These are phyloP conservation scores for Zoanthus sansibaricus DNA, from an alignment of 92 coral and sea anemone species.

Conservation along the genomic window DNA sequence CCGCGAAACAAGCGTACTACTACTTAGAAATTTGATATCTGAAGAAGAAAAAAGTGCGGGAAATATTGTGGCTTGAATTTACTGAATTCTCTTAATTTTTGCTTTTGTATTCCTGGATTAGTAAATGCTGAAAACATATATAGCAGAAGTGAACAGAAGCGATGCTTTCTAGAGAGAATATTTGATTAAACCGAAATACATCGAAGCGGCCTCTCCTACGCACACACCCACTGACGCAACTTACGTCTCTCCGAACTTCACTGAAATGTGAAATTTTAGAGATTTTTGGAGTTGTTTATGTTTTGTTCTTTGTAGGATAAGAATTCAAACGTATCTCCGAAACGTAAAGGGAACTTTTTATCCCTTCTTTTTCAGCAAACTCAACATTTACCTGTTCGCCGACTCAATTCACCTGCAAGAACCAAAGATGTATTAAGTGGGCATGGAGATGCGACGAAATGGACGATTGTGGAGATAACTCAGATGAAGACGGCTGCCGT, in stretches of 20 bases:
- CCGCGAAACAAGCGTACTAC: not conserved
- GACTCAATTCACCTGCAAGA: slow-evolving; percentile 41
- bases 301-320: not conserved
- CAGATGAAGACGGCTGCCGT: slow-evolving; percentile 41
- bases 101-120: not conserved
- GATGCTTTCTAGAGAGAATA: slow-evolving; percentile 20
- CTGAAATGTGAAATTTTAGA: not conserved
- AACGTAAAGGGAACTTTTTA: not conserved
- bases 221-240: slow-evolving; percentile 34
- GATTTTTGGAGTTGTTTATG: not conserved
- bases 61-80: not conserved
- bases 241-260: not conserved
- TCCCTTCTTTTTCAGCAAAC: not conserved
- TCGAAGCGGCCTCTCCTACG: slow-evolving; percentile 16
- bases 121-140: not conserved
- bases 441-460: slow-evolving; percentile 40
- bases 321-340: not conserved
- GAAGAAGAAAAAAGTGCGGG: not conserved
- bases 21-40: not conserved
- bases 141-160: not conserved
- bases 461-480: slow-evolving; percentile 50
- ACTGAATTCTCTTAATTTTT: not conserved
- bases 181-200: not conserved
- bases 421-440: slow-evolving; percentile 22
- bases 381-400: slow-evolving; percentile 17